Conservation (phyloP, 2,113 vertebrate genomes). For the Macroglossus sobrinus region DNA sequence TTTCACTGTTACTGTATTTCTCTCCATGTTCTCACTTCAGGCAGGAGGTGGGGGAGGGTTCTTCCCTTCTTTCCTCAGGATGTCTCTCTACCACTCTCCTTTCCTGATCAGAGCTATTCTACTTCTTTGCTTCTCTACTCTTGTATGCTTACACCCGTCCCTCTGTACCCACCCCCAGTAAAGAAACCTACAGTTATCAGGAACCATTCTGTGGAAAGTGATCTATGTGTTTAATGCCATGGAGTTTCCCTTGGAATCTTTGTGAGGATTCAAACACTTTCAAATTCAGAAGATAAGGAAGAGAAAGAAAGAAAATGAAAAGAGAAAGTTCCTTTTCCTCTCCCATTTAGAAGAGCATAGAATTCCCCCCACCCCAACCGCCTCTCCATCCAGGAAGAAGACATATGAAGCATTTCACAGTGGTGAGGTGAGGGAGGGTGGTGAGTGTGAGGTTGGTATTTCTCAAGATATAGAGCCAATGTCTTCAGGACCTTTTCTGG, state of each 20-base stretch:
- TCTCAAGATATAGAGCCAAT: not conserved
- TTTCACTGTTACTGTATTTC: not conserved
- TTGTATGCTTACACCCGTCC: fast-evolving
- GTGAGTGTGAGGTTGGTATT: not conserved
- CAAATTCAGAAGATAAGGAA: not conserved
- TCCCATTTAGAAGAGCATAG: not conserved
- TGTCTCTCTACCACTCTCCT: not conserved
- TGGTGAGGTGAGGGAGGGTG: not conserved
- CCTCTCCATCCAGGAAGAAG: not conserved
- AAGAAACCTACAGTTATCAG: not conserved
- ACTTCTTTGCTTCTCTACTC: not conserved
- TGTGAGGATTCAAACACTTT: not conserved
- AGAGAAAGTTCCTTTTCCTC: not conserved
- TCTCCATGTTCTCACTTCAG: not conserved
- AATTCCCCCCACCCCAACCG: not conserved
- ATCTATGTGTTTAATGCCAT: not conserved
- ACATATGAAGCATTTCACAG: not conserved
- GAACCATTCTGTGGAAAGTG: not conserved
- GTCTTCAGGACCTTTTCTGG: not conserved
- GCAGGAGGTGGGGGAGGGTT: no score
- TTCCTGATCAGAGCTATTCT: not conserved
- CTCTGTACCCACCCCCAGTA: fast-evolving
- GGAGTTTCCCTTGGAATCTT: not conserved
- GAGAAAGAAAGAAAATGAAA: not conserved
- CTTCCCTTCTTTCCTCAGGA: not conserved